These are phyloP conservation scores for Heliconius sara DNA, from an alignment of 2,888 invertebrate species.

Conservation along the genomic window DNA sequence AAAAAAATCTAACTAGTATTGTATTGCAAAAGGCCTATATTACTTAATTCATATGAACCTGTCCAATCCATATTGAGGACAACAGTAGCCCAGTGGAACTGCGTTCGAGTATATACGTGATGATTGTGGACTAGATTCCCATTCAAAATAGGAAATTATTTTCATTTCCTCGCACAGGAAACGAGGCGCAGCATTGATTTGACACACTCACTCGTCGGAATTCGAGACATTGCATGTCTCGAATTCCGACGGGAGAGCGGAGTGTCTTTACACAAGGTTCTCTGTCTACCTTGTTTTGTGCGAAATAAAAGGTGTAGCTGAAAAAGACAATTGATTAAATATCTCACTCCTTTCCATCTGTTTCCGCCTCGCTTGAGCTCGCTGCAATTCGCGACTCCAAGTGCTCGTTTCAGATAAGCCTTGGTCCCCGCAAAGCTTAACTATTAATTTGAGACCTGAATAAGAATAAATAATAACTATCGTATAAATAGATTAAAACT, in stretches of 20 bases:
- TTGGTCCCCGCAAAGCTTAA: conserved; percentile 94
- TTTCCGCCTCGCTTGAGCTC: conserved; percentile 83
- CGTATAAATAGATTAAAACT: not conserved
- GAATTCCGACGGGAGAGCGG: not conserved
- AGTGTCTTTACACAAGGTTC: not conserved
- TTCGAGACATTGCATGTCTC: too few relatives aligned
- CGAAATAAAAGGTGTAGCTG: not conserved
- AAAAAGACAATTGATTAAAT: not conserved
- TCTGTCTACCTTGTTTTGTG: not conserved
- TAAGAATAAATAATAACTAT: conserved; percentile 1
- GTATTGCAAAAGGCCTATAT: too few relatives aligned
- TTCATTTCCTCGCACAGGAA: too few relatives aligned
- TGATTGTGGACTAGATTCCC: too few relatives aligned
- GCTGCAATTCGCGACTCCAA: conserved; percentile 93
- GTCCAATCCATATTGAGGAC: too few relatives aligned
- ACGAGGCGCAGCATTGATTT: not conserved
- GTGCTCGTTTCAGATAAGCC: conserved; percentile 95
- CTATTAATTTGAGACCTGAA: conserved; percentile 91
- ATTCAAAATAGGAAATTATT: too few relatives aligned
- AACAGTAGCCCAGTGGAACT: too few relatives aligned
- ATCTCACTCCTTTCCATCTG: conserved; percentile 69
- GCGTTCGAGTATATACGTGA: too few relatives aligned
- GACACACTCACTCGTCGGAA: too few relatives aligned
- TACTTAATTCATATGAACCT: too few relatives aligned
- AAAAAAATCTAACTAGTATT: too few relatives aligned